A percentile compares a stretch with the other conserved stretches of the same genome.
These are phyloP conservation scores for Scyliorhinus canicula DNA, from an alignment of 2,797 vertebrate genomes.

Conservation along the genomic window DNA sequence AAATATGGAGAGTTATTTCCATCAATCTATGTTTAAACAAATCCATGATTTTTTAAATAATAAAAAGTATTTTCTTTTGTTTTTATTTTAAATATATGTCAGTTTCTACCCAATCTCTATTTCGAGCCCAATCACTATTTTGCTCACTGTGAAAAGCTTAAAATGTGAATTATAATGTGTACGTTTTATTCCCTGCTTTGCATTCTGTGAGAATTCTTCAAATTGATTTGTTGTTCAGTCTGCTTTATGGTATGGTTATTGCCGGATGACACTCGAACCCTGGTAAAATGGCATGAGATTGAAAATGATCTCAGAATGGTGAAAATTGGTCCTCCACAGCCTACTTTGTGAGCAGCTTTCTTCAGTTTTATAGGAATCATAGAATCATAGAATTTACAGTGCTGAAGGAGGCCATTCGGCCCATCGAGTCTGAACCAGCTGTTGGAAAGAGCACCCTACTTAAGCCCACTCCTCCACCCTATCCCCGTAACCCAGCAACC, in stretches of 20 bases:
- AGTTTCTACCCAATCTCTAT: neutral
- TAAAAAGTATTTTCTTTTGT: neutral
- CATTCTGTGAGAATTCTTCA: neutral
- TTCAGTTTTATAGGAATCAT: too few species aligned
- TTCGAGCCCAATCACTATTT: neutral
- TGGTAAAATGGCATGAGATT: neutral
- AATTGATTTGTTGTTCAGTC: neutral
- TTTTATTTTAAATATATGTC: neutral
- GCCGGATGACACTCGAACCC: neutral
- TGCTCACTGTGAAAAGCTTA: neutral
- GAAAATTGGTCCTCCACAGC: neutral
- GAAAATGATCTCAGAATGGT: neutral
- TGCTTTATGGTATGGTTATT: neutral
- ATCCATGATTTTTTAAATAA: neutral
- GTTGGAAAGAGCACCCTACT: too few species aligned
- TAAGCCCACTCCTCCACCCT: too few species aligned
- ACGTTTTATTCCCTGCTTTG: neutral
- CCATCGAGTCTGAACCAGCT: too few species aligned
- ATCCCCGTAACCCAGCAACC: too few species aligned
- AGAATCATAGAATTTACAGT: too few species aligned
- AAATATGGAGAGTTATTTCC: too few species aligned
- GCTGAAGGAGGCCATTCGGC: too few species aligned
- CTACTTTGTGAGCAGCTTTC: neutral
- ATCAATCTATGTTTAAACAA: too few species aligned
- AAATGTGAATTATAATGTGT: neutral